phyloP scores from a whole-genome alignment of 2,113 vertebrate species.

The Podarcis raffonei region DNA sequence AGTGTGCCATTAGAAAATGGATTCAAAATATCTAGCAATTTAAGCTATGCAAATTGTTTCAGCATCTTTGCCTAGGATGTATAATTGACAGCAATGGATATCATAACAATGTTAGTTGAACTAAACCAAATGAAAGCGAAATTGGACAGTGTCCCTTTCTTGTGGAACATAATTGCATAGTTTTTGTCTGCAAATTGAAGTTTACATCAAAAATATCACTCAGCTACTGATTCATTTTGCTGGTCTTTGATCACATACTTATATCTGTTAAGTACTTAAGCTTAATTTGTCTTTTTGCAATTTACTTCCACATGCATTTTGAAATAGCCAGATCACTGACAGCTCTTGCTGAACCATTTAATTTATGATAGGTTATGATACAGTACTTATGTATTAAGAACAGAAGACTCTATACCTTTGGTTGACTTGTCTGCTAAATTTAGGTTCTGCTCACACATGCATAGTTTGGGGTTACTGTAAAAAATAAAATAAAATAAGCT shows the following conservation, averaged over 20 bases:
- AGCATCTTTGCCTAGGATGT: conserved; percentile 9
- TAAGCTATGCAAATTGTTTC: conserved; percentile 51
- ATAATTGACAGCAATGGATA: conserved; percentile 53
- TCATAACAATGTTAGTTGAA: conserved; percentile 35
- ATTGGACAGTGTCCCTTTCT: conserved; percentile 16
- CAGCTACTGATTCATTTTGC: neutral
- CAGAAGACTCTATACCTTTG: too few species aligned
- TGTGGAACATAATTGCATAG: neutral
- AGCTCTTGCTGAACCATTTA: neutral
- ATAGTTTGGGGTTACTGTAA: neutral
- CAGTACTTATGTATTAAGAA: neutral
- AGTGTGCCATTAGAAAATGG: conserved; percentile 36
- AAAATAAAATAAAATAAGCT: neutral
- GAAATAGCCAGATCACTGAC: neutral
- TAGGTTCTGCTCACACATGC: neutral
- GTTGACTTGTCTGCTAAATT: neutral
- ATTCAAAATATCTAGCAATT: conserved; percentile 59
- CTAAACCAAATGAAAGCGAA: conserved; percentile 36
- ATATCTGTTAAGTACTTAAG: neutral
- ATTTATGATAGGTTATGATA: neutral
- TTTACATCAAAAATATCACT: neutral
- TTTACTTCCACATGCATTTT: neutral
- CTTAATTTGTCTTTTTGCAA: conserved; percentile 2
- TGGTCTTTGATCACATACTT: neutral
- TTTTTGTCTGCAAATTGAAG: neutral